Conservation (phyloP, 2,797 vertebrate species). For the Masticophis lateralis region DNA sequence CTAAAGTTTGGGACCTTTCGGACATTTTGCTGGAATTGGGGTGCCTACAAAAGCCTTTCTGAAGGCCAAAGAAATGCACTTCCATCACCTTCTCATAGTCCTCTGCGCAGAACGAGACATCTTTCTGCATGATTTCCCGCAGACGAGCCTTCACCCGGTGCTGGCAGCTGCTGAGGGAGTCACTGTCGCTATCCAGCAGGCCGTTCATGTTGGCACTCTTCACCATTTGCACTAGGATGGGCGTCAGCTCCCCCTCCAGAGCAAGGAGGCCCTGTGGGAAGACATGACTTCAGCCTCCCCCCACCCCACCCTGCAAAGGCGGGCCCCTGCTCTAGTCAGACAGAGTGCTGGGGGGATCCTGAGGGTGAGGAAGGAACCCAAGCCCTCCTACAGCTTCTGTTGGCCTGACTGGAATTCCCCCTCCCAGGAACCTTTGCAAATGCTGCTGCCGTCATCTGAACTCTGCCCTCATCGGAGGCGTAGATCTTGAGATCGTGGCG, state of each 20-base stretch:
- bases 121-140: constrained; percentile 94
- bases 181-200: constrained; percentile 92
- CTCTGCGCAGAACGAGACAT: constrained; percentile 83
- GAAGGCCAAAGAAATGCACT: neutral
- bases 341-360: neutral
- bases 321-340: neutral
- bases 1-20: too few species aligned
- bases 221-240: constrained; percentile 99
- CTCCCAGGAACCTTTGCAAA: constrained; percentile 87
- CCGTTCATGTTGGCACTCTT: constrained; percentile 99
- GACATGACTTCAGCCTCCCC: neutral
- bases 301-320: neutral
- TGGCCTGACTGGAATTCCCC: neutral
- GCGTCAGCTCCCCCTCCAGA: constrained; percentile 94
- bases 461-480: constrained; percentile 94
- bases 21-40: neutral
- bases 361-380: neutral
- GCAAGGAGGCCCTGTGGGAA: constrained; percentile 87
- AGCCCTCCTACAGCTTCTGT: neutral
- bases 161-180: constrained; percentile 94
- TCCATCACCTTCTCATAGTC: constrained; percentile 85
- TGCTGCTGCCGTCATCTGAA: constrained; percentile 98
- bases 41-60: too few species aligned
- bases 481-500: constrained; percentile 98
- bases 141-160: constrained; percentile 92